Evolutionary conservation across 1,140 invertebrate genomes (phyloP), one percentile per base, ranked within the genome.

Genomic region (Drosophila melanogaster): DNA sequence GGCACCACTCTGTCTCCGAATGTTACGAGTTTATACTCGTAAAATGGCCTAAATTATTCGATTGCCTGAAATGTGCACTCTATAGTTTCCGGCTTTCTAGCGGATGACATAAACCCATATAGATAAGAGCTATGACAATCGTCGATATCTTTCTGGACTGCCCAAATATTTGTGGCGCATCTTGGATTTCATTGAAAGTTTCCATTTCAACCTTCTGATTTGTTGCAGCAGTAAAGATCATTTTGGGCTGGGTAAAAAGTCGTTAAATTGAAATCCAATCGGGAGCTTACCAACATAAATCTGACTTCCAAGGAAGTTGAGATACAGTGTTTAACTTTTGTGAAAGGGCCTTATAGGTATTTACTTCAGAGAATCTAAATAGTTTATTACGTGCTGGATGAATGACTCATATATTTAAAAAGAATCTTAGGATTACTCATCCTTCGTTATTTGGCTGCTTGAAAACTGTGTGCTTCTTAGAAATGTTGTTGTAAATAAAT

Each of bases 41-140:
- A 24, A 64, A 70, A 55, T 77, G 67, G 81, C 73, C 80, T 85
- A 85, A 85, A 78, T 86, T 85, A 62, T 54, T 54, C 64, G 17
- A 33, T 12, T 17, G 41, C 53, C 43, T 35, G 15, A 78, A 78
- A 81, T 81, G 79, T 81, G 74, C 79, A 85, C 81, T 86, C 77
- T 69, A 75, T 84, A 50, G 77, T 86, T 86, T 86, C 81, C 81
- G 81, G 81, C 67, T 57, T 19, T 69, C 24, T 22, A 47, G 19
- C 65, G 65, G 61, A 66, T 46, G 61, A 24, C 30, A 47, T 55
- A 69, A 46, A 57, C 69, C 61, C 74, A 83, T 74, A 78, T 53
- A 81, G 81, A 85, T 85, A 85, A 70, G 49, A 70, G 54, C 66
- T 71, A 67, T 65, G 53, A 41, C 51, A 83, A 57, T 54, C 41